Conservation (phyloP, 2,797 vertebrate species). For the Pangasius macronema region DNA sequence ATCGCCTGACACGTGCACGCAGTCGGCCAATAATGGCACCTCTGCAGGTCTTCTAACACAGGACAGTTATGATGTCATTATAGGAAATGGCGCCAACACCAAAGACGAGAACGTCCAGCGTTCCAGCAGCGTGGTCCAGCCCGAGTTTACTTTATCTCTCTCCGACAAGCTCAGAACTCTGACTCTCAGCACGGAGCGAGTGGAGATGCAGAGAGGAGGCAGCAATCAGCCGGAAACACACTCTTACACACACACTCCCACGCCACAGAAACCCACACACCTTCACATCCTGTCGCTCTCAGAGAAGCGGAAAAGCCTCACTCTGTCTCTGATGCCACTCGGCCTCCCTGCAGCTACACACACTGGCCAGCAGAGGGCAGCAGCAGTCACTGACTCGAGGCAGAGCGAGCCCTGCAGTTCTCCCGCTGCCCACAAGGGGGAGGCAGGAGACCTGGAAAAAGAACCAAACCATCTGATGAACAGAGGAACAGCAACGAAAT, state of each 20-base stretch:
- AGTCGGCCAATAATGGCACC: neutral
- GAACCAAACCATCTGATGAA: slow-evolving; percentile 23
- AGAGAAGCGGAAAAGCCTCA: slow-evolving; percentile 75
- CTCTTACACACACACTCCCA: slow-evolving; percentile 40
- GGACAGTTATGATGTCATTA: slow-evolving; percentile 39
- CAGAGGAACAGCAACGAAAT: slow-evolving; percentile 35
- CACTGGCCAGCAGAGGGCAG: slow-evolving; percentile 32
- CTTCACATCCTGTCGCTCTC: slow-evolving; percentile 65
- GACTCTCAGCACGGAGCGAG: slow-evolving; percentile 49
- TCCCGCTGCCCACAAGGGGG: slow-evolving; percentile 43
- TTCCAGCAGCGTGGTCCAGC: neutral
- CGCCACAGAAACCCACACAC: slow-evolving; percentile 52
- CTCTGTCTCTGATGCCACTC: slow-evolving; percentile 68
- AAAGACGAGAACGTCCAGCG: neutral
- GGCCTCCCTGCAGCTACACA: slow-evolving; percentile 1
- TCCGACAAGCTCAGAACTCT: slow-evolving; percentile 56
- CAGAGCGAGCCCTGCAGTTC: neutral
- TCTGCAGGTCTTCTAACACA: slow-evolving; percentile 19
- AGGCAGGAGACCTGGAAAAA: slow-evolving; percentile 17
- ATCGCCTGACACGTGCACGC: slow-evolving; percentile 41
- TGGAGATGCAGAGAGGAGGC: slow-evolving; percentile 40
- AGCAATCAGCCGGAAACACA: neutral
- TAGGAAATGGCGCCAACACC: slow-evolving; percentile 40
- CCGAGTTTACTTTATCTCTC: slow-evolving; percentile 54
- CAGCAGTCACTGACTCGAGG: neutral